phyloP scores from a whole-genome alignment of 2,797 vertebrate species.

The Macroramphosus scolopax region DNA sequence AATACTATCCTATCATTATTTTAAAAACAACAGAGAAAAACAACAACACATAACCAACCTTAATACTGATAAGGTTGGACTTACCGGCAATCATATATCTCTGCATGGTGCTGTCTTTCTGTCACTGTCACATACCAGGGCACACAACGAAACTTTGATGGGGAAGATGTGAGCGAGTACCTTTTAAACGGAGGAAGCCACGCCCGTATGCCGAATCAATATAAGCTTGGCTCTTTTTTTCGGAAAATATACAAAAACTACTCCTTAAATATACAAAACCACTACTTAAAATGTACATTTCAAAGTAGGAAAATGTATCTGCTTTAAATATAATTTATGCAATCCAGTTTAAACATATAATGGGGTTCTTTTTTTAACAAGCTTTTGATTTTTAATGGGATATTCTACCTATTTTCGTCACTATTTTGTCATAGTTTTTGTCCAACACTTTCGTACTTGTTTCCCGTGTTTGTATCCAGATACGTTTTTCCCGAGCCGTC shows the following conservation, averaged over 20 bases:
- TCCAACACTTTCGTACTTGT: too few relatives aligned
- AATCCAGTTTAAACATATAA: too few relatives aligned
- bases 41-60: too few relatives aligned
- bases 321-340: not conserved
- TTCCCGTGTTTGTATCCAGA: too few relatives aligned
- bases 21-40: too few relatives aligned
- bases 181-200: constrained; percentile 16
- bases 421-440: too few relatives aligned
- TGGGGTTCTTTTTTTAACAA: too few relatives aligned
- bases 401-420: too few relatives aligned
- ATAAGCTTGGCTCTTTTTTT: not conserved
- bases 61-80: constrained; percentile 19
- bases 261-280: not conserved
- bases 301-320: not conserved
- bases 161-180: not conserved
- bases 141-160: constrained; percentile 15
- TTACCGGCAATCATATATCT: constrained; percentile 52
- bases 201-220: constrained; percentile 7
- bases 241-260: not conserved
- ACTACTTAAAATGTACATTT: too few relatives aligned
- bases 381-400: too few relatives aligned
- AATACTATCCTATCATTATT: too few relatives aligned
- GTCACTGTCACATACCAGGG: constrained; percentile 23
- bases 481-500: too few relatives aligned
- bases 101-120: constrained; percentile 8